A percentile compares a stretch with the other conserved stretches of the same genome.
Evolutionary conservation across 2,113 vertebrate genomes (phyloP).

Genomic region (Leucoraja erinaceus): DNA sequence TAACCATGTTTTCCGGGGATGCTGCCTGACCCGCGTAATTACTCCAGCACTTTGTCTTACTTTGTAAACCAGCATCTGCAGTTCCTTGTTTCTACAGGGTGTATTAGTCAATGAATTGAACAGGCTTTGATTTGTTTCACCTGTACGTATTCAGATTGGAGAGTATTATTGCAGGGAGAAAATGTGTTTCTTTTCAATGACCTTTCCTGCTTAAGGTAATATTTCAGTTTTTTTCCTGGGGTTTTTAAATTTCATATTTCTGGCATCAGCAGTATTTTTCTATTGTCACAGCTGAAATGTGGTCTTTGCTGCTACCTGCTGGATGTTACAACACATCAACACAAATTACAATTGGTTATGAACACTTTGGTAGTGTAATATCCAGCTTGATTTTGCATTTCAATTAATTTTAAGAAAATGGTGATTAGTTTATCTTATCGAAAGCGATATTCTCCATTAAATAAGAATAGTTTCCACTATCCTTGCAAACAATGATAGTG

Average conservation of each 20-base stretch:
- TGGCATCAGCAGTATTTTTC: no score
- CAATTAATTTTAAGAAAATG: not conserved
- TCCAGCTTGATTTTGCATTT: not conserved
- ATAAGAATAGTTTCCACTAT: not conserved
- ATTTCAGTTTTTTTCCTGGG: no score
- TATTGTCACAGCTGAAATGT: not conserved
- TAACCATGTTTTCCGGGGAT: no score
- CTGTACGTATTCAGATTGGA: no score
- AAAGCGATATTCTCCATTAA: not conserved
- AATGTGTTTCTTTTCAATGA: no score
- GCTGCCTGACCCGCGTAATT: no score
- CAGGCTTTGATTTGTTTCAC: not conserved
- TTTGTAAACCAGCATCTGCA: no score
- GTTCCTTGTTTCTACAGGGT: no score
- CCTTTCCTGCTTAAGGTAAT: no score
- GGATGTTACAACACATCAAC: not conserved
- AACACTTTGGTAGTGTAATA: not conserved
- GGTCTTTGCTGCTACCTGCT: slow-evolving; percentile 32
- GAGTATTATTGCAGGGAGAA: no score
- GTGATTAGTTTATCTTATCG: not conserved
- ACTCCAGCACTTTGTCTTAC: no score
- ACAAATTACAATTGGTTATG: not conserved
- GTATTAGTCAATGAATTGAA: not conserved
- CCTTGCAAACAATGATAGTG: not conserved
- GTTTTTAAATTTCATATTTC: no score